Conservation (phyloP, 2,888 invertebrate genomes). For the Myopa tessellatipennis region DNA sequence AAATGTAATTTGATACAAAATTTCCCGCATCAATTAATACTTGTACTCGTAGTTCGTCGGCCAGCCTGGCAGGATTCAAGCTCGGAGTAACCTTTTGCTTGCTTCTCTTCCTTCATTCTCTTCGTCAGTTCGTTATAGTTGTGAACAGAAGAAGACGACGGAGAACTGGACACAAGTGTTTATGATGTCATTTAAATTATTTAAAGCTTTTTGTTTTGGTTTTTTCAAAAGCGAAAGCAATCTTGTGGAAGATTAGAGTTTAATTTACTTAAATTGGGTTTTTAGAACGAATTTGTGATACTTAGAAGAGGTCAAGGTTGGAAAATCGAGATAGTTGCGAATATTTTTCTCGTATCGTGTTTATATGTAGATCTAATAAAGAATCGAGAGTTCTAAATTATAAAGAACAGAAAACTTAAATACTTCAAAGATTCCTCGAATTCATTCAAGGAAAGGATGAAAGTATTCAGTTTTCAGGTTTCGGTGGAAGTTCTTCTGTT, state of each 20-base stretch:
- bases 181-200: background rate
- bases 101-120: background rate
- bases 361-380: no score
- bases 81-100: background rate
- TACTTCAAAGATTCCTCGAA: no score
- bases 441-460: no score
- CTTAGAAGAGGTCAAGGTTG: no score
- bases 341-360: no score
- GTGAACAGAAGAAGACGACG: background rate
- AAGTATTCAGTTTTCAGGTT: no score
- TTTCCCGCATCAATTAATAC: slow-evolving; percentile 41
- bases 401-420: no score
- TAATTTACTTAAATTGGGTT: no score
- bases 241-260: background rate
- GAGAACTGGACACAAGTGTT: background rate
- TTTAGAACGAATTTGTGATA: no score
- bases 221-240: background rate
- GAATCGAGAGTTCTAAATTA: no score
- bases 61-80: background rate
- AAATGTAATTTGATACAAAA: slow-evolving; percentile 42
- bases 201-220: background rate
- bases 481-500: no score
- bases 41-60: background rate
- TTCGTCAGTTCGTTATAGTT: background rate
- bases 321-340: no score